Percentiles rank a stretch among this genome's conserved stretches.
Conservation (phyloP, 2,113 vertebrate species). For the Seriola rivoliana region DNA sequence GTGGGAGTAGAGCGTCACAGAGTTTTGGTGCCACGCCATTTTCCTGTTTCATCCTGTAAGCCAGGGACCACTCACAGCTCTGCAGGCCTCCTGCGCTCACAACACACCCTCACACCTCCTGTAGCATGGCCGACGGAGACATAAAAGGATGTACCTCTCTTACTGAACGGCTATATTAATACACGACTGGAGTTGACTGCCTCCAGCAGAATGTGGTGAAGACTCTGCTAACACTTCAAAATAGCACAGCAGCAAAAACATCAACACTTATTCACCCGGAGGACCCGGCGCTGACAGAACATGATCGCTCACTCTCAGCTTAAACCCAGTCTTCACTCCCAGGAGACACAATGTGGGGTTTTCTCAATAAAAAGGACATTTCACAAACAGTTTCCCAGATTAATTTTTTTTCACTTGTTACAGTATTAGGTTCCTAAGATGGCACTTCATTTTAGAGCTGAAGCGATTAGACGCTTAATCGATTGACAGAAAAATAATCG, state of each 20-base stretch:
- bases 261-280: constrained; percentile 34
- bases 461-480: background rate
- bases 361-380: background rate
- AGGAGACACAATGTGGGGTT: background rate
- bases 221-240: constrained; percentile 25
- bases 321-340: constrained; percentile 24
- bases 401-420: background rate
- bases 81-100: constrained; percentile 21
- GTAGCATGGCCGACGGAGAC: constrained; percentile 34
- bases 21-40: constrained; percentile 7
- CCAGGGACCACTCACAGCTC: constrained; percentile 67
- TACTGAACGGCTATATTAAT: constrained; percentile 7
- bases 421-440: background rate
- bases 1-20: constrained; percentile 58
- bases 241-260: constrained; percentile 34
- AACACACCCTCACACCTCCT: constrained; percentile 24
- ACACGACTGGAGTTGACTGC: constrained; percentile 8
- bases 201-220: constrained; percentile 14
- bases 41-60: constrained; percentile 22
- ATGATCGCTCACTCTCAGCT: constrained; percentile 34
- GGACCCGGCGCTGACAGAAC: background rate
- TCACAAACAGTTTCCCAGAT: background rate
- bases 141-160: constrained; percentile 21
- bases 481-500: no score
- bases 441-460: background rate